Evolutionary conservation across 2,888 invertebrate genomes (phyloP).

Genomic region (Azorinus chamasolen): DNA sequence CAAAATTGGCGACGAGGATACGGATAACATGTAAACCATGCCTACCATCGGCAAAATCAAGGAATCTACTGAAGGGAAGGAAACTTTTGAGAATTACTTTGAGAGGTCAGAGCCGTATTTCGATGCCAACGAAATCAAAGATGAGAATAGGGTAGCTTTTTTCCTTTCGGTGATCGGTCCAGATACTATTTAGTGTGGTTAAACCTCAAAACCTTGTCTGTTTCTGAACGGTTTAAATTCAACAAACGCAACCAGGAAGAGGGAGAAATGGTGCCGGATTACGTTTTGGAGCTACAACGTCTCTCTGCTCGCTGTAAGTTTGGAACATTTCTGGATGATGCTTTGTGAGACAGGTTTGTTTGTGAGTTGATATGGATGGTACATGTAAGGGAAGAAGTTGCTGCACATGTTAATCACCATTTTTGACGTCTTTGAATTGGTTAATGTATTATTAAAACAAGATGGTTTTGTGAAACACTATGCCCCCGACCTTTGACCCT

Average conservation of each 20-base stretch:
- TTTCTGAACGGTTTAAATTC: constrained; percentile 42
- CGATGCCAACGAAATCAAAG: constrained; percentile 9
- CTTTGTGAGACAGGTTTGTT: constrained; percentile 35
- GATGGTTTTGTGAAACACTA: too few relatives aligned
- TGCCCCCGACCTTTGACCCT: too few relatives aligned
- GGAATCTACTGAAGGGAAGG: constrained; percentile 18
- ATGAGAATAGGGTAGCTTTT: constrained; percentile 24
- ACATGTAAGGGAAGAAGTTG: too few relatives aligned
- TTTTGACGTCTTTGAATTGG: too few relatives aligned
- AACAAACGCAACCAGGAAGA: constrained; percentile 32
- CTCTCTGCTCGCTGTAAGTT: constrained; percentile 26
- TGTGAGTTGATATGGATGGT: too few relatives aligned
- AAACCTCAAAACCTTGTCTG: constrained; percentile 23
- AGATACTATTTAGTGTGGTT: too few relatives aligned
- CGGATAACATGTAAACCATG: too few relatives aligned
- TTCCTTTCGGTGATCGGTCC: constrained; percentile 23
- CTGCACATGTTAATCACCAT: too few relatives aligned
- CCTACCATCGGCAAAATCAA: constrained; percentile 17
- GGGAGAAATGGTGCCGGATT: constrained; percentile 21
- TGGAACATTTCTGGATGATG: constrained; percentile 26
- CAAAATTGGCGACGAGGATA: constrained; percentile 21
- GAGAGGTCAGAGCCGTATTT: constrained; percentile 28
- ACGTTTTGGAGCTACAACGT: constrained; percentile 24
- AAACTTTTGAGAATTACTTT: constrained; percentile 13
- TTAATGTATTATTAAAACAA: too few relatives aligned